Conservation (phyloP, 2,113 vertebrate species). For the Dendrocopos noguchii region DNA sequence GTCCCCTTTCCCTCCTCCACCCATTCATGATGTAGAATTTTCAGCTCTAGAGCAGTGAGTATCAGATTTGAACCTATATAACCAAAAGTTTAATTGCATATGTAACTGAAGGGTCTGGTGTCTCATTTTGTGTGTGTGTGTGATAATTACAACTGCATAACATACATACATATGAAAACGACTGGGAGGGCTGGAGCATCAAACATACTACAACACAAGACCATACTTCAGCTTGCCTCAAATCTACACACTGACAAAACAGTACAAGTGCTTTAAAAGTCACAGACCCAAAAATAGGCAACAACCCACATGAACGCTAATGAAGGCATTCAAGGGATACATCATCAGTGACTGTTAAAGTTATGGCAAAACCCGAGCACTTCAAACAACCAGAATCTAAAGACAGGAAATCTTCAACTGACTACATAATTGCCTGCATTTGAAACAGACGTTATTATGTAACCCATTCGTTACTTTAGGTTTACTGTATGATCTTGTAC, state of each 20-base stretch:
- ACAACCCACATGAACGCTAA: background rate
- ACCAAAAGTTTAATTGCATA: background rate
- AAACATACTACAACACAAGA: background rate
- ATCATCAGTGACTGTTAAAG: background rate
- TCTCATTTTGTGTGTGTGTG: accelerated
- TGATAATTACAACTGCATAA: background rate
- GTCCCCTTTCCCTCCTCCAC: no score
- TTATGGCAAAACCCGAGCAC: background rate
- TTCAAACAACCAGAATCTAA: background rate
- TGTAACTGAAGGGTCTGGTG: background rate
- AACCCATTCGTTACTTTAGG: background rate
- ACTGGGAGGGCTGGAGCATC: background rate
- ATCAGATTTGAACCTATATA: background rate
- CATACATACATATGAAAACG: background rate
- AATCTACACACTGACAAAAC: background rate
- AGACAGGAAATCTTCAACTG: background rate
- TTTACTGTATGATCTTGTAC: background rate
- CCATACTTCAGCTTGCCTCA: background rate
- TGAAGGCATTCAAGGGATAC: background rate
- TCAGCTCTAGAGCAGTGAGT: accelerated
- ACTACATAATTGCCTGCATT: background rate
- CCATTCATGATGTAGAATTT: accelerated
- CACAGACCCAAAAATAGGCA: background rate
- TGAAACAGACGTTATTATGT: background rate
- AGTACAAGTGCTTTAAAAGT: background rate